Evolutionary conservation across 1,140 invertebrate species (phyloP).

Genomic region (Bathynomus jamesi): DNA sequence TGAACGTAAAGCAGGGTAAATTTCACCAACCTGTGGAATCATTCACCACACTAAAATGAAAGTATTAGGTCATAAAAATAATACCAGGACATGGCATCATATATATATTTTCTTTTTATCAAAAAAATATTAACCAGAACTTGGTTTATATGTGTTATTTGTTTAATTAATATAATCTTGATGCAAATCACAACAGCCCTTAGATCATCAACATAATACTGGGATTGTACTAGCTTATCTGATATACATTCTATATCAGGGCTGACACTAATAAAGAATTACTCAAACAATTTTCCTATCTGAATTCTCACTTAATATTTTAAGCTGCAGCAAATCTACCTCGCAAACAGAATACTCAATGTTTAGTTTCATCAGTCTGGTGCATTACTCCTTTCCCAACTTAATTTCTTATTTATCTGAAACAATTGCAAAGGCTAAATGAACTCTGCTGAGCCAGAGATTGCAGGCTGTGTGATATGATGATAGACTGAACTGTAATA

Average conservation of each 20-base stretch:
- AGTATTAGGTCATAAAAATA: background rate
- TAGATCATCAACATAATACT: too few relatives aligned
- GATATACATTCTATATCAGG: too few relatives aligned
- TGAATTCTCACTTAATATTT: too few relatives aligned
- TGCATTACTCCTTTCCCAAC: background rate
- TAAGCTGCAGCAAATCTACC: too few relatives aligned
- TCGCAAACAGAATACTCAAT: too few relatives aligned
- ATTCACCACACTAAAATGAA: background rate
- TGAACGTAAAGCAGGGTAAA: slow-evolving; percentile 28
- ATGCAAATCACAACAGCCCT: too few relatives aligned
- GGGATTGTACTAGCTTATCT: too few relatives aligned
- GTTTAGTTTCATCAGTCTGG: background rate
- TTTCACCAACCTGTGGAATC: slow-evolving; percentile 18
- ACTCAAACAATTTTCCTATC: too few relatives aligned
- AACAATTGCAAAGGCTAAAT: background rate
- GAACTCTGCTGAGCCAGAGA: background rate
- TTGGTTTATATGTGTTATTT: background rate
- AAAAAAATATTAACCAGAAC: too few relatives aligned
- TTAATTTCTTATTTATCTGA: background rate
- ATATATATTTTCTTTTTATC: background rate
- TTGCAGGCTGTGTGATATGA: too few relatives aligned
- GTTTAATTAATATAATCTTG: background rate
- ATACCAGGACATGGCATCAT: background rate
- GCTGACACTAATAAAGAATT: too few relatives aligned
- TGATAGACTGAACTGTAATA: background rate